Conservation (phyloP, 2,797 vertebrate genomes). For the Lacerta viridis region DNA sequence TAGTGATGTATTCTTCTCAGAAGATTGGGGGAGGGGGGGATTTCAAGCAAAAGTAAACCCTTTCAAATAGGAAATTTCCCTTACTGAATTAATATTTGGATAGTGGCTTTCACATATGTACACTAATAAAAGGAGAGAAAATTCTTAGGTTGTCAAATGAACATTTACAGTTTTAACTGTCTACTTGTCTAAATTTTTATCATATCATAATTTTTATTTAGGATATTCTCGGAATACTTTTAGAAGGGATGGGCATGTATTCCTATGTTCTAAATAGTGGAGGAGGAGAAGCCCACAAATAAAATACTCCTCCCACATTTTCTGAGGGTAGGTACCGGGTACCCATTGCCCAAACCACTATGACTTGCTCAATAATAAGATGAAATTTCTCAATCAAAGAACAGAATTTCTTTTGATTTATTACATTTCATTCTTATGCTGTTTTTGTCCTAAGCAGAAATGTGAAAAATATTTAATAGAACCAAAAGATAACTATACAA, state of each 20-base stretch:
- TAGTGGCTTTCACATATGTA: constrained; percentile 1
- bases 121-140: constrained; percentile 13
- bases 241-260: neutral
- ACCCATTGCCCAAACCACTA: too few species aligned
- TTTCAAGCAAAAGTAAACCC: constrained; percentile 31
- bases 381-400: too few species aligned
- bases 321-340: too few species aligned
- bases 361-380: neutral
- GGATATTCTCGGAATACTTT: neutral
- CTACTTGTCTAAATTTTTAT: neutral
- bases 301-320: too few species aligned
- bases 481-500: neutral
- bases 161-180: neutral
- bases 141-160: constrained; percentile 32
- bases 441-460: neutral
- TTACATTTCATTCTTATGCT: too few species aligned
- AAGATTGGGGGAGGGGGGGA: neutral
- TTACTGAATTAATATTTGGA: accelerated
- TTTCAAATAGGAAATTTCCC: constrained; percentile 40
- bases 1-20: constrained; percentile 2
- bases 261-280: neutral
- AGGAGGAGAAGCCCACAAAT: neutral
- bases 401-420: neutral
- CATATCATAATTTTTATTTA: neutral
- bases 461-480: too few species aligned